Base-by-base conservation (phyloP, 2,888 invertebrate species). In the Caenorhabditis imperialis region DNA sequence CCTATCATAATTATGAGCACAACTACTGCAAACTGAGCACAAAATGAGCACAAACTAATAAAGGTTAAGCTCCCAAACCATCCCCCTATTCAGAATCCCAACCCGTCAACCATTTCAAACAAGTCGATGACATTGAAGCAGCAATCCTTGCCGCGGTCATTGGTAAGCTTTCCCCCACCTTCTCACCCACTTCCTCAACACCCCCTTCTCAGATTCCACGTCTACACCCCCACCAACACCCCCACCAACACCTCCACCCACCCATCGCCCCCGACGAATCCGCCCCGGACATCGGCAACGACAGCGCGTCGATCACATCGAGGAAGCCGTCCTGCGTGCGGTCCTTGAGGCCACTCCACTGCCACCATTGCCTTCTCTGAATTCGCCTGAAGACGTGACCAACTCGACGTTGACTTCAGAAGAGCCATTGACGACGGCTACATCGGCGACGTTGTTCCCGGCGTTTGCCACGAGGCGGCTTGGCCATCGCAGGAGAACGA, bases 61-160 rank as follows among this genome's bases (percentile, higher is more conserved):
- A n/a, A n/a, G n/a, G n/a, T n/a, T n/a, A n/a, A n/a, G n/a, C n/a
- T n/a, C n/a, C n/a, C n/a, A n/a, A n/a, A n/a, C n/a, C n/a, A n/a
- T n/a, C n/a, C n/a, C n/a, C n/a, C n/a, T n/a, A n/a, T n/a, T n/a
- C n/a, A n/a, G n/a, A n/a, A n/a, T n/a, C n/a, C 8, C 51, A 20
- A 12, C 22, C 27, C 37, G 10, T 27, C 0, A 53, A 23, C 14
- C 40, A 58, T 38, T 22, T 53, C 38, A 60, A 60, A 16, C 44
- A 50, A 38, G 58, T 72, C 27, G 71, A 58, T 38, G 71, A 72
- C 37, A 72, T 72, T 37, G 71, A 72, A n/a, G 71, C 71, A 16
- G 62, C 63, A 0, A 58, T 72, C 23, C 45, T 71, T 5, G 22
- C 20, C n/a, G 70, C 70, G 8, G 44, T 71, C 12, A 42, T 57